phyloP scores from a whole-genome alignment of 2,797 vertebrate genomes.

The Darevskia nairensis region DNA sequence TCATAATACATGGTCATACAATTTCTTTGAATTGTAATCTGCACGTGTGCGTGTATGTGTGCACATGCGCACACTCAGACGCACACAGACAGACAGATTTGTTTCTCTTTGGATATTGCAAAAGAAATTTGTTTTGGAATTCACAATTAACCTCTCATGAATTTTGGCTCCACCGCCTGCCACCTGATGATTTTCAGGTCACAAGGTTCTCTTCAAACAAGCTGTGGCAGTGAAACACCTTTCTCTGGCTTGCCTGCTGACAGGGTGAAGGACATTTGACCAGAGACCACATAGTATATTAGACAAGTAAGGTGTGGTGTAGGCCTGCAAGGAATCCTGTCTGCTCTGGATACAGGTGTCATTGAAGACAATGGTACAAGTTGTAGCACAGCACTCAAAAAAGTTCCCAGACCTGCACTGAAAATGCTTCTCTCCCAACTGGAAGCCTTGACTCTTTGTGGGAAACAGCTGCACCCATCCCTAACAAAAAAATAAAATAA shows the following conservation, averaged over 20 bases:
- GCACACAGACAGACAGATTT: neutral
- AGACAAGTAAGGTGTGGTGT: neutral
- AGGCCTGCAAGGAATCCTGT: neutral
- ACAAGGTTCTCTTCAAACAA: neutral
- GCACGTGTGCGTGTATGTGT: conserved; percentile 13
- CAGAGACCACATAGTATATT: no score
- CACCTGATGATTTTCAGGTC: neutral
- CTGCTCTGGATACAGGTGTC: neutral
- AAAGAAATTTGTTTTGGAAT: neutral
- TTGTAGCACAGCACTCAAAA: neutral
- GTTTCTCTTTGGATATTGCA: conserved; percentile 30
- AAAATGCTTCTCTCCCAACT: neutral
- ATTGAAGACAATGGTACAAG: neutral
- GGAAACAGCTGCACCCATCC: neutral
- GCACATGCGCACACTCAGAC: no score
- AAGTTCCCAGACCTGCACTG: neutral
- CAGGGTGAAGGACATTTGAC: neutral
- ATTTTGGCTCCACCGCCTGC: conserved; percentile 13
- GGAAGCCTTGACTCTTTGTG: neutral
- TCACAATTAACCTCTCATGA: conserved; percentile 34
- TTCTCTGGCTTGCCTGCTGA: neutral
- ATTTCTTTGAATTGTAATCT: conserved; percentile 58
- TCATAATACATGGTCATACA: conserved; percentile 31
- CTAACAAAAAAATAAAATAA: neutral
- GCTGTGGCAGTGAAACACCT: no score